These are phyloP conservation scores for Acromyrmex echinatior DNA, from an alignment of 1,140 invertebrate genomes.

Conservation along the genomic window DNA sequence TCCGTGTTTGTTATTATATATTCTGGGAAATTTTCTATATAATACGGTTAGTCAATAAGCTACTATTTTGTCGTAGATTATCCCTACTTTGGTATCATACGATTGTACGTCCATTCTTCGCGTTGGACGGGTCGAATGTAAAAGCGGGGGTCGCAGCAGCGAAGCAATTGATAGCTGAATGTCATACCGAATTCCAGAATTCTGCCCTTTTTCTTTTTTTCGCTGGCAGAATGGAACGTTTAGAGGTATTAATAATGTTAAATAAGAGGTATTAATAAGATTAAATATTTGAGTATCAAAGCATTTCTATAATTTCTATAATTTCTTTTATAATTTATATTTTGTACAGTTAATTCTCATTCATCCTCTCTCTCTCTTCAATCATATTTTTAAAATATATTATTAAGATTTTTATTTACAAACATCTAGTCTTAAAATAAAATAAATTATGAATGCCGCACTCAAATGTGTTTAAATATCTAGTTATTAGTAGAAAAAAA, in stretches of 20 bases:
- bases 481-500: neutral
- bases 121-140: slow-evolving; percentile 89
- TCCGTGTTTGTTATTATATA: neutral
- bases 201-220: slow-evolving; percentile 92
- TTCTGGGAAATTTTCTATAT: neutral
- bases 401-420: neutral
- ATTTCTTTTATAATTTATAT: neutral
- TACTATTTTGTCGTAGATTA: slow-evolving; percentile 85
- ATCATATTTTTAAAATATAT: neutral
- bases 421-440: neutral
- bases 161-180: slow-evolving; percentile 88
- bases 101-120: slow-evolving; percentile 91
- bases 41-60: neutral
- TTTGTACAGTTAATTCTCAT: neutral
- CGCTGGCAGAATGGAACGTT: slow-evolving; percentile 89
- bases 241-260: slow-evolving; percentile 86
- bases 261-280: slow-evolving; percentile 84
- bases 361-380: neutral
- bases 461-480: too few species aligned
- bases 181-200: slow-evolving; percentile 88
- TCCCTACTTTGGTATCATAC: slow-evolving; percentile 92
- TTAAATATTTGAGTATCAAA: slow-evolving; percentile 2
- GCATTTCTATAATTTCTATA: neutral
- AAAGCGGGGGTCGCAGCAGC: slow-evolving; percentile 89
- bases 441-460: too few species aligned